These are phyloP conservation scores for Paracentrotus lividus DNA, from an alignment of 53 echinoderm and acorn worm genomes.

Conservation along the genomic window DNA sequence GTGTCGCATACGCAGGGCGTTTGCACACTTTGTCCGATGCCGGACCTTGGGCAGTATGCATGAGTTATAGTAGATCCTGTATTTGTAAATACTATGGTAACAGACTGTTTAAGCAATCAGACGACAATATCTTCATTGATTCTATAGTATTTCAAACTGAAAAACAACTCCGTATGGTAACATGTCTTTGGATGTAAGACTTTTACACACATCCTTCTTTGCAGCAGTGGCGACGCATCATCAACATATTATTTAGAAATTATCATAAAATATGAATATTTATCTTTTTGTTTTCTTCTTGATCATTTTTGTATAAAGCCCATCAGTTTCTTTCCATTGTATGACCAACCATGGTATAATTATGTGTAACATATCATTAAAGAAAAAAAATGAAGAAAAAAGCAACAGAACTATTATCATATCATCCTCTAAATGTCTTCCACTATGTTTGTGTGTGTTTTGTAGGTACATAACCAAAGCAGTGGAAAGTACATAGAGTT, in stretches of 20 bases:
- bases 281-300: not conserved
- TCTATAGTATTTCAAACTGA: no score
- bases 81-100: no score
- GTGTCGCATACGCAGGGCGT: not conserved
- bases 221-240: constrained; percentile 9
- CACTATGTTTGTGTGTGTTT: constrained; percentile 48
- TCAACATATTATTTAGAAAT: constrained; percentile 56
- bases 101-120: no score
- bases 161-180: no score
- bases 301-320: not conserved
- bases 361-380: not conserved
- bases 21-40: not conserved
- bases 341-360: not conserved
- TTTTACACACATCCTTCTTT: not conserved
- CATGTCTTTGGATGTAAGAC: no score
- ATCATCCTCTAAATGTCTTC: constrained; percentile 3
- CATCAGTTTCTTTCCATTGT: not conserved
- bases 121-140: no score
- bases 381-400: not conserved
- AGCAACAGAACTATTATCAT: not conserved
- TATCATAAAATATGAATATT: constrained; percentile 69
- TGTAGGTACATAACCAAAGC: not conserved
- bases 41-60: no score
- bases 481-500: not conserved
- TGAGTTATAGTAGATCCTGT: no score